Base-by-base conservation (phyloP, 2,888 invertebrate species). In the Tenthredo amoena region DNA sequence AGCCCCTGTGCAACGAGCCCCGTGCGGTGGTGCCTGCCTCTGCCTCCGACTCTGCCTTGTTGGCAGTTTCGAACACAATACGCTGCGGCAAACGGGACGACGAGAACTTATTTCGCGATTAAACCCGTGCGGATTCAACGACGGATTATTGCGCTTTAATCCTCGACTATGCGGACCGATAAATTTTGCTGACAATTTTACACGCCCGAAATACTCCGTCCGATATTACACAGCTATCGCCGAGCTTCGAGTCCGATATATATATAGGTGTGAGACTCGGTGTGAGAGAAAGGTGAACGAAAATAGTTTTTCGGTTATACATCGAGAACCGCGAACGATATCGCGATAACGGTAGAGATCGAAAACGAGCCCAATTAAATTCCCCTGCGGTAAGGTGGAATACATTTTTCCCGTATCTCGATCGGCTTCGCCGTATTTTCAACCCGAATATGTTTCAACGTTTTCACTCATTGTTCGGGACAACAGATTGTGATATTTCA, bases 1-100 rank as follows among this genome's bases (percentile, higher is more conserved):
- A 10, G 26, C 62, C 62, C 62, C 62, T 10, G 12, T 68, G 68
- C 34, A 34, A 18, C 34, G 34, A 12, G 68, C 43, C 43, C n/a
- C n/a, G 50, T 10, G n/a, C 50, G 62, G 21, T 62, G 62, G 62
- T 26, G 12, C 34, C 34, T 68, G 68, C 31, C 31, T 55, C 26
- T 55, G n/a, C 55, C 55, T 55, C 12, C 47, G 10, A 12, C 2
- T n/a, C 55, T 55, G 55, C 55, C 55, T 55, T 7, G n/a, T 2
- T 55, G 55, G 55, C 55, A 55, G 55, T 55, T 55, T 55, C n/a
- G n/a, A n/a, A 55, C n/a, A 55, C 55, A 55, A 55, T 55, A 55
- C 55, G 55, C 5, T 50, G 7, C n/a, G 55, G 50, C n/a, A 50
- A 50, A 55, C 55, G 55, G n/a, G 55, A 55, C 55, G n/a, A 55